Percentiles rank a stretch among this genome's conserved stretches.
Conservation (phyloP, 2,797 vertebrate genomes). For the Sebastes alutus region DNA sequence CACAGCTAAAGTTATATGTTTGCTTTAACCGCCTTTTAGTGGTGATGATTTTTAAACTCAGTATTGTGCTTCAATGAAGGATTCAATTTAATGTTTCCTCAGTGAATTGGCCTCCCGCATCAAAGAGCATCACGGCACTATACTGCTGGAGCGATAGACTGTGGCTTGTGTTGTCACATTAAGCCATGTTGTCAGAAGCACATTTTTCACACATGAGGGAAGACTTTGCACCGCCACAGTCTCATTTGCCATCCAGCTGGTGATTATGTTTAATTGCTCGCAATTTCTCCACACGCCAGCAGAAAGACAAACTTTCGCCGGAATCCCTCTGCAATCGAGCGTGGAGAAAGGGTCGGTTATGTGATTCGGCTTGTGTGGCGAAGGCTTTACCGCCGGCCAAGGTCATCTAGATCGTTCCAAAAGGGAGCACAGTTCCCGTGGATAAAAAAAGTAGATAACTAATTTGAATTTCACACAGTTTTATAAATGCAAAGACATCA, state of each 20-base stretch:
- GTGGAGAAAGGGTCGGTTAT: constrained; percentile 3
- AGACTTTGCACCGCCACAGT: constrained; percentile 24
- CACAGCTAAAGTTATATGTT: neutral
- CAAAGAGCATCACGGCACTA: constrained; percentile 10
- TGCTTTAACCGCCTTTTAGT: neutral
- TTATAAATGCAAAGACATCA: neutral
- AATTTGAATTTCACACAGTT: neutral
- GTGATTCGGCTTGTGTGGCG: constrained; percentile 15
- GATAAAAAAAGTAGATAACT: neutral
- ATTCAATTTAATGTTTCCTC: constrained; percentile 15
- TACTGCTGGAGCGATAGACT: constrained; percentile 16
- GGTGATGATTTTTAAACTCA: neutral
- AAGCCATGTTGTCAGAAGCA: constrained; percentile 39
- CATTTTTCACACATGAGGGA: constrained; percentile 39
- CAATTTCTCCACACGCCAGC: constrained; percentile 31
- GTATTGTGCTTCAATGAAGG: constrained; percentile 7
- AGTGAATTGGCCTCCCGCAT: constrained; percentile 4
- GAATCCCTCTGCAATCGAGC: constrained; percentile 11
- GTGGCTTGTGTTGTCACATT: constrained; percentile 38
- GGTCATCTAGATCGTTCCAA: constrained; percentile 13
- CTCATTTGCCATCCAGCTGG: constrained; percentile 52
- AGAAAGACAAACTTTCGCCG: constrained; percentile 36
- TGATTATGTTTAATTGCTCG: constrained; percentile 46
- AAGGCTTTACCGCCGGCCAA: neutral
- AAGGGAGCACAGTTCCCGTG: neutral